Conservation (phyloP, 2,113 vertebrate genomes). For the Tachysurus vachellii region DNA sequence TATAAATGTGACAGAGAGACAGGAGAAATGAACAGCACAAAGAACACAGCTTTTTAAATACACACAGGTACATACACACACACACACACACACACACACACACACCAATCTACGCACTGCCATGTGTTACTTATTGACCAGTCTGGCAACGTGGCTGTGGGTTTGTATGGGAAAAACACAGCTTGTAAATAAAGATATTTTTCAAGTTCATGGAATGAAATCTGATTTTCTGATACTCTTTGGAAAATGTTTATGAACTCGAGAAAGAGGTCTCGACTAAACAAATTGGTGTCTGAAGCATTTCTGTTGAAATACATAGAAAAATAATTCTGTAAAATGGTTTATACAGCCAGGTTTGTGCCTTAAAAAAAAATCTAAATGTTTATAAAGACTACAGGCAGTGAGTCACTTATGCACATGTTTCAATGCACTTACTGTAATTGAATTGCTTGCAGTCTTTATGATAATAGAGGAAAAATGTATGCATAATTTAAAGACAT, state of each 20-base stretch:
- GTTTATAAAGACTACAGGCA: neutral
- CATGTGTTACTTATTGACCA: slow-evolving; percentile 27
- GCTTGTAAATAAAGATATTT: slow-evolving; percentile 10
- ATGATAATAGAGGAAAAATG: neutral
- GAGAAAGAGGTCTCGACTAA: neutral
- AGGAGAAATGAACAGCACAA: neutral
- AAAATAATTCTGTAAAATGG: neutral
- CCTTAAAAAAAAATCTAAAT: neutral
- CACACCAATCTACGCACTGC: neutral
- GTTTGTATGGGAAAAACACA: slow-evolving; percentile 26
- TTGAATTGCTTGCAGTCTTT: neutral
- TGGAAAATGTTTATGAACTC: neutral
- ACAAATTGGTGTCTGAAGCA: neutral
- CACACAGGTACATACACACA: neutral
- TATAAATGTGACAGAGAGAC: no score
- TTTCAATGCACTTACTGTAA: neutral
- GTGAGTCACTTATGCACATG: no score
- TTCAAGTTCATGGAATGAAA: neutral
- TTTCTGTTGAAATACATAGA: neutral
- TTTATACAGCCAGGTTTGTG: neutral
- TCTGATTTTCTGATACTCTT: neutral
- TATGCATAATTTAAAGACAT: neutral
- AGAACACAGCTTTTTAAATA: slow-evolving; percentile 1
- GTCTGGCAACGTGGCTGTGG: neutral
- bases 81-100: neutral